Conservation (phyloP, 2,113 vertebrate genomes). For the Murina feae region DNA sequence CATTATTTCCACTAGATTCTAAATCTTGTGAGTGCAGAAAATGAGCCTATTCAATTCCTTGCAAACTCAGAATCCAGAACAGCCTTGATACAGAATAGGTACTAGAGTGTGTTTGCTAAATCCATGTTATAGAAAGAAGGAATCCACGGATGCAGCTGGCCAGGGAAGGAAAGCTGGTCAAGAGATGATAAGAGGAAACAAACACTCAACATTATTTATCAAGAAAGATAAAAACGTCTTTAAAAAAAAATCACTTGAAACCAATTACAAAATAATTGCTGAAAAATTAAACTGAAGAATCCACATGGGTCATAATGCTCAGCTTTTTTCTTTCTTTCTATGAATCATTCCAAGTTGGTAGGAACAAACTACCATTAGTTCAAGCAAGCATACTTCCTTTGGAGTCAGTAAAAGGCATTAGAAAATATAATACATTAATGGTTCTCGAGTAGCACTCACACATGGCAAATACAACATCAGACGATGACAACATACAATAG, state of each 20-base stretch:
- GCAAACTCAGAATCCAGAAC: not conserved
- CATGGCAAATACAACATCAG: not conserved
- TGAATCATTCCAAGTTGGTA: not conserved
- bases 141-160: not conserved
- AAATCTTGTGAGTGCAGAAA: not conserved
- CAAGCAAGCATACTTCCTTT: not conserved
- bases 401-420: not conserved
- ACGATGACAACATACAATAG: not conserved
- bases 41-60: not conserved
- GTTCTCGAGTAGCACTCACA: not conserved
- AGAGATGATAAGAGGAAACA: not conserved
- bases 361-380: not conserved
- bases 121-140: not conserved
- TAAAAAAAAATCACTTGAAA: not conserved
- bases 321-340: not conserved
- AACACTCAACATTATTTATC: conserved; percentile 9
- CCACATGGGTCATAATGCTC: not conserved
- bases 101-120: not conserved
- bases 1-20: not conserved
- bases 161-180: not conserved
- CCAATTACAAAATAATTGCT: not conserved
- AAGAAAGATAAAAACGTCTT: not conserved
- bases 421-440: not conserved
- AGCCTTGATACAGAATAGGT: not conserved
- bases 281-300: conserved; percentile 25